Evolutionary conservation across 2,797 vertebrate genomes (phyloP).

Genomic region (Phylloscopus collybita): DNA sequence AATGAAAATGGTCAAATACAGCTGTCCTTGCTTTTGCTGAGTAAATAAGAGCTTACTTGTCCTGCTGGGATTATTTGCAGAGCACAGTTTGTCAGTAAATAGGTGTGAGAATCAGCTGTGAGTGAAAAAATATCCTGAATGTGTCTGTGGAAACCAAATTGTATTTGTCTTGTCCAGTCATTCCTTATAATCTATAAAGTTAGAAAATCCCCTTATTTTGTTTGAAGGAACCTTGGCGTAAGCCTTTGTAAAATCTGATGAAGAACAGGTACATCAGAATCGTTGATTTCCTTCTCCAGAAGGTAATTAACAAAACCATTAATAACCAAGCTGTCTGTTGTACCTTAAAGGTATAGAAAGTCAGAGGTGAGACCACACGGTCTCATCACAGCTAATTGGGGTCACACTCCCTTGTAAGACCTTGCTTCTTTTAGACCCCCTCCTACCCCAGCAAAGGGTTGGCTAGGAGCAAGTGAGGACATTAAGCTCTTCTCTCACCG

Average conservation of each 20-base stretch:
- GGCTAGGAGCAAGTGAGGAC: not conserved
- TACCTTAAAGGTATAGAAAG: not conserved
- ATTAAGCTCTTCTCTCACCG: not conserved
- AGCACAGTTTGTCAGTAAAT: not conserved
- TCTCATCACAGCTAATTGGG: not conserved
- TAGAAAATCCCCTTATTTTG: not conserved
- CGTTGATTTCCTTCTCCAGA: not conserved
- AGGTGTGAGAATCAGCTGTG: not conserved
- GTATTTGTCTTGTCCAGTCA: not conserved
- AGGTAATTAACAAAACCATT: not conserved
- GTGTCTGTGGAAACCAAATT: not conserved
- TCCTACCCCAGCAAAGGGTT: not conserved
- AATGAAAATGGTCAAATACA: not conserved
- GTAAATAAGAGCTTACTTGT: not conserved
- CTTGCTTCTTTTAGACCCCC: not conserved
- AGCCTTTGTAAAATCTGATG: not conserved
- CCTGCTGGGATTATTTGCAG: conserved; percentile 18
- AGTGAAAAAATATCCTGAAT: not conserved
- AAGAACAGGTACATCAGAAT: not conserved
- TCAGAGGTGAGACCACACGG: not conserved
- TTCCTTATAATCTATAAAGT: not conserved
- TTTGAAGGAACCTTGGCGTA: not conserved
- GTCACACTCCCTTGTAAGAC: not conserved
- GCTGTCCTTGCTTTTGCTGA: not conserved
- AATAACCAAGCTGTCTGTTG: not conserved